Percentiles rank a stretch among this genome's conserved stretches.
Evolutionary conservation across 2,797 vertebrate species (phyloP).

Genomic region (Chiloscyllium punctatum): DNA sequence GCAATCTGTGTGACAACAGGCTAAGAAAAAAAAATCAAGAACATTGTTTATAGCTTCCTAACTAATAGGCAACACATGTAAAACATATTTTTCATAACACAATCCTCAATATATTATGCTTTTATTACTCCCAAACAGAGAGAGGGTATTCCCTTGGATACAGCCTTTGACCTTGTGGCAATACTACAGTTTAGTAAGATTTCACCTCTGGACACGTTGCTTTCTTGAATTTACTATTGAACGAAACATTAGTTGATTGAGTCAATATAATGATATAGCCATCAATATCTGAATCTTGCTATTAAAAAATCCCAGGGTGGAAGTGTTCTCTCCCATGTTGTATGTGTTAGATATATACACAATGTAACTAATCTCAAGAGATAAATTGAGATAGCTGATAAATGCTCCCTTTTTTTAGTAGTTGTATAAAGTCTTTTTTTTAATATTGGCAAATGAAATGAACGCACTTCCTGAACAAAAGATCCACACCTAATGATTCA

Average conservation of each 20-base stretch:
- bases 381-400: not conserved
- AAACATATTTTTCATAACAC: constrained; percentile 21
- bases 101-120: not conserved
- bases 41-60: constrained; percentile 25
- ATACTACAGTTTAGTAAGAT: not conserved
- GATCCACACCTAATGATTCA: not conserved
- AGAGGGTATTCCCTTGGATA: constrained; percentile 5
- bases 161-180: not conserved
- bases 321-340: not conserved
- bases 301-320: not conserved
- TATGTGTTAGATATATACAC: not conserved
- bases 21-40: constrained; percentile 24
- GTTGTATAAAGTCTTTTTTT: not conserved
- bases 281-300: not conserved
- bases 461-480: not conserved
- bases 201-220: not conserved
- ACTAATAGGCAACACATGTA: constrained; percentile 30
- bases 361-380: not conserved
- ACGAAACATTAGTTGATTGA: not conserved
- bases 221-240: not conserved
- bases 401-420: not conserved
- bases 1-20: not conserved
- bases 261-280: not conserved
- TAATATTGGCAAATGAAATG: not conserved
- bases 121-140: not conserved